phyloP scores from a whole-genome alignment of 2,797 vertebrate genomes.

The Acanthopagrus latus region DNA sequence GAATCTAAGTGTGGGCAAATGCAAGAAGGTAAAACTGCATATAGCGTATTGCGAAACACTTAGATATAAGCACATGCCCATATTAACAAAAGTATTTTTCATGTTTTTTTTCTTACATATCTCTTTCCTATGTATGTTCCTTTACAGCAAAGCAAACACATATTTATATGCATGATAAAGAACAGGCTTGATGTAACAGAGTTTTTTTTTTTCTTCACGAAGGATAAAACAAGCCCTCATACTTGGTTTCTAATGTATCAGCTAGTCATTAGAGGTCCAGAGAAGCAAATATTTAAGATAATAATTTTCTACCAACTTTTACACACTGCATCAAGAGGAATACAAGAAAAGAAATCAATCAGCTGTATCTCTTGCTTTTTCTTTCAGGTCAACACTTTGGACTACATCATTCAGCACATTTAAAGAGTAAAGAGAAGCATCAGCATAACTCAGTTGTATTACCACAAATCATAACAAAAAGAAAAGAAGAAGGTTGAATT shows the following conservation, averaged over 20 bases:
- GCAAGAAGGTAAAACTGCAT: conserved; percentile 76
- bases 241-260: neutral
- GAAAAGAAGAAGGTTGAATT: too few species aligned
- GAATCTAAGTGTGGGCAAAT: conserved; percentile 74
- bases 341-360: neutral
- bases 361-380: conserved; percentile 16
- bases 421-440: too few species aligned
- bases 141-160: neutral
- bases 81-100: neutral
- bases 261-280: neutral
- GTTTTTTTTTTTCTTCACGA: neutral
- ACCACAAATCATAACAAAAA: too few species aligned
- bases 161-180: neutral
- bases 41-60: neutral
- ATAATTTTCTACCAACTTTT: neutral
- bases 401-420: conserved; percentile 64
- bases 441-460: too few species aligned
- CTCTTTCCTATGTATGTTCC: neutral
- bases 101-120: neutral
- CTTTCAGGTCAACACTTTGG: conserved; percentile 67
- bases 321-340: neutral
- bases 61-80: neutral
- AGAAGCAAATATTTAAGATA: neutral
- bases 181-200: neutral
- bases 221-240: too few species aligned